Conservation (phyloP, 2,113 vertebrate species). For the Sphaerodactylus townsendi region DNA sequence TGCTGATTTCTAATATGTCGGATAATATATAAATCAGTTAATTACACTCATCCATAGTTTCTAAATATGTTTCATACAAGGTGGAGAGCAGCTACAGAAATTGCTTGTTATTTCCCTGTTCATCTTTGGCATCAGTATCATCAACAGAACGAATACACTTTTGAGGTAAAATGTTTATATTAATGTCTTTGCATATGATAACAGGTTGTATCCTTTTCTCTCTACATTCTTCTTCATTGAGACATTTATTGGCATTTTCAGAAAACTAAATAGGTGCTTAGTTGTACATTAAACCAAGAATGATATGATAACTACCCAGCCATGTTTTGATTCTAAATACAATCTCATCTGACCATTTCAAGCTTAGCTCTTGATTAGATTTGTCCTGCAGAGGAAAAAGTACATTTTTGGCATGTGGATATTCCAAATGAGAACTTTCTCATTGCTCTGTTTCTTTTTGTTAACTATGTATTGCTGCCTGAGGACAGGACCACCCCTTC, state of each 20-base stretch:
- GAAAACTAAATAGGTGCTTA: constrained; percentile 24
- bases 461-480: constrained; percentile 4
- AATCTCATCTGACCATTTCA: not conserved
- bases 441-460: not conserved
- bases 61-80: not conserved
- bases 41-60: not conserved
- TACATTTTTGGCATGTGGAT: not conserved
- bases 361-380: constrained; percentile 27
- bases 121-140: not conserved
- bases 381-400: not conserved
- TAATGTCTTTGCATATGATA: not conserved
- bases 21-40: not conserved
- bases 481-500: too few species aligned
- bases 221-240: not conserved
- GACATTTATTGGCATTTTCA: not conserved
- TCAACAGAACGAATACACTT: not conserved
- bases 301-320: not conserved
- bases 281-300: constrained; percentile 35
- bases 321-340: constrained; percentile 11
- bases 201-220: too few species aligned
- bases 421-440: not conserved
- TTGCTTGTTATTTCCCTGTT: not conserved
- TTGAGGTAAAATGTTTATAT: not conserved
- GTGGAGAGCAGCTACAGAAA: too few species aligned
- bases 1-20: not conserved